Evolutionary conservation across 2,797 vertebrate genomes (phyloP).

Genomic region (Phoebastria nigripes): DNA sequence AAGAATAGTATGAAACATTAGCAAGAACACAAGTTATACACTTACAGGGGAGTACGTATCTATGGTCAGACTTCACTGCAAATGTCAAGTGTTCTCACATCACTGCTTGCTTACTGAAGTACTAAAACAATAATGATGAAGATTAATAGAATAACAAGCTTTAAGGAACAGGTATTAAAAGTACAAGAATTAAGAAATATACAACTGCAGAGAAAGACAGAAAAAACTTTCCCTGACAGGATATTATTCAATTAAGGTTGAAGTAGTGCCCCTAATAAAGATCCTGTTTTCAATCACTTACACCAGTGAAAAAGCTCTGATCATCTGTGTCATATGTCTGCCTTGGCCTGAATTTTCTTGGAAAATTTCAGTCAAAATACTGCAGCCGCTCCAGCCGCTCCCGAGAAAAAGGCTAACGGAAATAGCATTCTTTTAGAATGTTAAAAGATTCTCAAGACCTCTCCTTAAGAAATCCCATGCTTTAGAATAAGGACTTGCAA

Average conservation of each 20-base stretch:
- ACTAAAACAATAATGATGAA: background rate
- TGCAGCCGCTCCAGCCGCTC: background rate
- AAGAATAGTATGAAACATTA: background rate
- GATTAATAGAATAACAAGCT: background rate
- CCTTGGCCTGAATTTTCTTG: background rate
- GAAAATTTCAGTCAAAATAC: background rate
- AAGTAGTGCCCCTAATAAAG: background rate
- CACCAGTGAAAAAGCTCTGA: background rate
- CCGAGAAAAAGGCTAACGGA: background rate
- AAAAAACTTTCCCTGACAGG: background rate
- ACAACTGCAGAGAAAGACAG: background rate
- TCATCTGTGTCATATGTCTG: background rate
- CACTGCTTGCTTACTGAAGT: background rate
- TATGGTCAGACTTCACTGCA: background rate
- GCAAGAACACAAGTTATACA: background rate
- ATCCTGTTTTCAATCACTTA: background rate
- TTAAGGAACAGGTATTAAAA: background rate
- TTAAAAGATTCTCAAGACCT: background rate
- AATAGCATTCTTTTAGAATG: background rate
- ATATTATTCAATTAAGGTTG: background rate
- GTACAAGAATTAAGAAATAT: background rate
- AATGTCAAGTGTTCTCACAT: background rate
- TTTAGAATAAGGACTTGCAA: background rate
- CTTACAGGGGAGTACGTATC: background rate
- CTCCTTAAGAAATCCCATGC: background rate